phyloP scores from a whole-genome alignment of 2,888 invertebrate species.

The Polydrusus pterygomalis region DNA sequence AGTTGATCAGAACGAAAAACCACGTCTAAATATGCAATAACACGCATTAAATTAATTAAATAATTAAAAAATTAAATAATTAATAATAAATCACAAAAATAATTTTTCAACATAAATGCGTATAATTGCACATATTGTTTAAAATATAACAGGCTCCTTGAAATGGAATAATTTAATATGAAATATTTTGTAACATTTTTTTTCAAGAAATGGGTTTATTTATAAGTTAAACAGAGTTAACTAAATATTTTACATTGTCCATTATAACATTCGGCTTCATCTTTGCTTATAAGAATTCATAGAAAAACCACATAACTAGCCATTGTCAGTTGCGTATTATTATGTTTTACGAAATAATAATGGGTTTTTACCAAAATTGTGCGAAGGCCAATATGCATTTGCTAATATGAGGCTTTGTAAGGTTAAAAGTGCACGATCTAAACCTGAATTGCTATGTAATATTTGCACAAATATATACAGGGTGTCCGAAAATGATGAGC shows the following conservation, averaged over 20 bases:
- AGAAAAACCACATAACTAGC: constrained; percentile 34
- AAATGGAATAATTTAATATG: too few relatives aligned
- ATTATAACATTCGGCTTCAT: background rate
- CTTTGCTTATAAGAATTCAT: constrained; percentile 21
- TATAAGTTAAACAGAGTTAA: background rate
- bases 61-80: too few relatives aligned
- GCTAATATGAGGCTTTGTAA: constrained; percentile 33
- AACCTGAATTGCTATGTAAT: background rate
- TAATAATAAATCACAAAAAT: too few relatives aligned
- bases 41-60: too few relatives aligned
- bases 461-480: too few relatives aligned
- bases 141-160: too few relatives aligned
- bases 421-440: background rate
- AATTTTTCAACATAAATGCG: too few relatives aligned
- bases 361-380: constrained; percentile 41
- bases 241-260: constrained; percentile 4
- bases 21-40: too few relatives aligned
- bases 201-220: background rate
- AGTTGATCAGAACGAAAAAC: too few relatives aligned
- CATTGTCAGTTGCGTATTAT: constrained; percentile 35
- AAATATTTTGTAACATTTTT: too few relatives aligned
- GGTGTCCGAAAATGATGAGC: too few relatives aligned
- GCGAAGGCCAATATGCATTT: constrained; percentile 33
- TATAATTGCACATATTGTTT: too few relatives aligned
- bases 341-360: constrained; percentile 38